A percentile compares a stretch with the other conserved stretches of the same genome.
These are phyloP conservation scores for Drosophila suboccidentalis DNA, from an alignment of 2,888 invertebrate species.

Conservation along the genomic window DNA sequence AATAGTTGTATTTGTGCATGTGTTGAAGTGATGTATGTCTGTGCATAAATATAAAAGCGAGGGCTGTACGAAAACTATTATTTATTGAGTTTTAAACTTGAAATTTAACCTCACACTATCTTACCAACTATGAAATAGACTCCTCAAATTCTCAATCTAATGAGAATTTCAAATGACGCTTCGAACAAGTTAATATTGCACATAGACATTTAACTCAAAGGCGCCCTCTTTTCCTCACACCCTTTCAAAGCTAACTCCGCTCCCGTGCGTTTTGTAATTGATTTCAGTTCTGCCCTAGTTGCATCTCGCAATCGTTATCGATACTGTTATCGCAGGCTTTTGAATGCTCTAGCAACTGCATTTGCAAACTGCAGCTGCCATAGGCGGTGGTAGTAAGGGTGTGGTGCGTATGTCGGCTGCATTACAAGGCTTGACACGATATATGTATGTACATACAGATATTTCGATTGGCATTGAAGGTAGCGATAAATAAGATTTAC, in stretches of 20 bases:
- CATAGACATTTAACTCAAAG: neutral
- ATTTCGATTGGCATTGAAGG: neutral
- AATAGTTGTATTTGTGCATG: neutral
- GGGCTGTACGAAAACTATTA: neutral
- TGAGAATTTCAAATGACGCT: slow-evolving; percentile 1
- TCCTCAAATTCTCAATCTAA: neutral
- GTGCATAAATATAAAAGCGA: neutral
- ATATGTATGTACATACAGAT: neutral
- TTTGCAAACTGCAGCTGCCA: slow-evolving; percentile 3
- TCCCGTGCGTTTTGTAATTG: slow-evolving; percentile 31
- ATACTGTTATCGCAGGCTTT: slow-evolving; percentile 39
- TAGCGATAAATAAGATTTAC: neutral
- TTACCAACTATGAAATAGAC: slow-evolving; percentile 6
- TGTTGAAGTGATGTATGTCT: neutral
- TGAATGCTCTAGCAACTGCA: slow-evolving; percentile 7
- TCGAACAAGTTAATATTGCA: neutral
- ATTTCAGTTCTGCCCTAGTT: slow-evolving; percentile 47
- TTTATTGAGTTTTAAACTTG: neutral
- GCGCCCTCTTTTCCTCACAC: neutral
- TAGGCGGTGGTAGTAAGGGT: neutral
- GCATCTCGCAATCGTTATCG: slow-evolving; percentile 31
- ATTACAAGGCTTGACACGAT: neutral
- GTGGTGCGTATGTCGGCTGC: slow-evolving; percentile 2
- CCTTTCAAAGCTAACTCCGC: slow-evolving; percentile 28
- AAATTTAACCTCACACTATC: neutral